Conservation (phyloP, 2,888 invertebrate species). For the Drosophila lutescens region DNA sequence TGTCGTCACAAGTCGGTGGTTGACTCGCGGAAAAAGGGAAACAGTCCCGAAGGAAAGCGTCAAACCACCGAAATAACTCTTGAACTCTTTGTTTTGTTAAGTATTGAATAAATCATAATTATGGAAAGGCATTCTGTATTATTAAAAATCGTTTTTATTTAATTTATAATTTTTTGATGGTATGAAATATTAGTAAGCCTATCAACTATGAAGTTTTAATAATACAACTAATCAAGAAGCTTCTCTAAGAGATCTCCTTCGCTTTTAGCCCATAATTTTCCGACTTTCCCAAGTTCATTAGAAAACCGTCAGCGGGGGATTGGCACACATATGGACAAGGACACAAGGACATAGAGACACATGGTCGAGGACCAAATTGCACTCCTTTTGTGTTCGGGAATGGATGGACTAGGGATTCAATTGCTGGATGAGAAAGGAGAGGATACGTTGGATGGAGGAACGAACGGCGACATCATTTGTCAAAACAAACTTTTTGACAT, state of each 20-base stretch:
- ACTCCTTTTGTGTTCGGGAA: conserved; percentile 4
- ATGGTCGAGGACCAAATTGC: conserved; percentile 15
- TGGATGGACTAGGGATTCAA: conserved; percentile 4
- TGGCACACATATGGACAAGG: conserved; percentile 39
- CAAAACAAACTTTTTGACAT: conserved; percentile 77
- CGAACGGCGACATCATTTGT: conserved; percentile 74
- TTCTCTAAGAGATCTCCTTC: neutral
- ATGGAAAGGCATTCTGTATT: neutral
- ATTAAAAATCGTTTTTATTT: neutral
- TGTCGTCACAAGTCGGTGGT: conserved; percentile 1
- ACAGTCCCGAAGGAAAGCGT: neutral
- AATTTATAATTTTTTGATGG: too few relatives aligned
- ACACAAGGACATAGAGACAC: conserved; percentile 29
- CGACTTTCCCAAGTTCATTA: conserved; percentile 62
- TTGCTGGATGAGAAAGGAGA: neutral
- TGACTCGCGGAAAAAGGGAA: neutral
- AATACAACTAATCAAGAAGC: too few relatives aligned
- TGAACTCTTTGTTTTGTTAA: conserved; percentile 3
- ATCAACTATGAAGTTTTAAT: too few relatives aligned
- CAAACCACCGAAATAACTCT: neutral
- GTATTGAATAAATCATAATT: neutral
- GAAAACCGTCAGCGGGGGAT: conserved; percentile 50
- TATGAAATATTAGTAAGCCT: too few relatives aligned
- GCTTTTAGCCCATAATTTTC: conserved; percentile 46
- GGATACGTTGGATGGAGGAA: conserved; percentile 3